These are phyloP conservation scores for Acronicta aceris DNA, from an alignment of 2,888 invertebrate species.

Conservation along the genomic window DNA sequence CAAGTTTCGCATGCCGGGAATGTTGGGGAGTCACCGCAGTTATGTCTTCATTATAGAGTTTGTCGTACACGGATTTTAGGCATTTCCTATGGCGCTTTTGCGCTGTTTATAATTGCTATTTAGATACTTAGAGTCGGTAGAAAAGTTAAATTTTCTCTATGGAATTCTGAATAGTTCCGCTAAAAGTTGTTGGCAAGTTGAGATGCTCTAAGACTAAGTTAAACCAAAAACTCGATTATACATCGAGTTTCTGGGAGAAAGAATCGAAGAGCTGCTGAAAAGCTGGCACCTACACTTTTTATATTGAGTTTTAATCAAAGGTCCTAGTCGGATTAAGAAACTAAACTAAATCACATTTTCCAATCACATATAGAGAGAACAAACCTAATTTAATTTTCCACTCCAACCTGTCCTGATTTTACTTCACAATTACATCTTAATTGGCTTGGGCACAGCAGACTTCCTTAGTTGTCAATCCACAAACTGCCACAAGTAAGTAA, in stretches of 20 bases:
- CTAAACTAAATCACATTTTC: too few species aligned
- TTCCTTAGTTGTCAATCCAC: constrained; percentile 50
- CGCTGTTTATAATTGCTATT: background rate
- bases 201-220: too few species aligned
- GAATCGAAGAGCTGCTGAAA: too few species aligned
- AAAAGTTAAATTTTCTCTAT: too few species aligned
- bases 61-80: constrained; percentile 1
- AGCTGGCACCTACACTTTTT: too few species aligned
- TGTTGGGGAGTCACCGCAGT: constrained; percentile 18
- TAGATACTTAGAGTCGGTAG: too few species aligned
- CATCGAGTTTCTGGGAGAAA: too few species aligned
- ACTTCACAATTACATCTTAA: constrained; percentile 31
- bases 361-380: constrained; percentile 6
- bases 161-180: too few species aligned
- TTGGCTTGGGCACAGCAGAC: constrained; percentile 26
- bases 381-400: constrained; percentile 23
- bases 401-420: constrained; percentile 12
- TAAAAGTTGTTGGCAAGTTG: too few species aligned
- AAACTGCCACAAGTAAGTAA: constrained; percentile 35
- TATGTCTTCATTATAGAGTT: constrained; percentile 24
- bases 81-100: background rate
- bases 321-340: too few species aligned
- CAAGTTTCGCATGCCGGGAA: constrained; percentile 21
- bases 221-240: too few species aligned
- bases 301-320: too few species aligned